Conservation (phyloP, 1,140 invertebrate species). For the Drosophila nebulosa region DNA sequence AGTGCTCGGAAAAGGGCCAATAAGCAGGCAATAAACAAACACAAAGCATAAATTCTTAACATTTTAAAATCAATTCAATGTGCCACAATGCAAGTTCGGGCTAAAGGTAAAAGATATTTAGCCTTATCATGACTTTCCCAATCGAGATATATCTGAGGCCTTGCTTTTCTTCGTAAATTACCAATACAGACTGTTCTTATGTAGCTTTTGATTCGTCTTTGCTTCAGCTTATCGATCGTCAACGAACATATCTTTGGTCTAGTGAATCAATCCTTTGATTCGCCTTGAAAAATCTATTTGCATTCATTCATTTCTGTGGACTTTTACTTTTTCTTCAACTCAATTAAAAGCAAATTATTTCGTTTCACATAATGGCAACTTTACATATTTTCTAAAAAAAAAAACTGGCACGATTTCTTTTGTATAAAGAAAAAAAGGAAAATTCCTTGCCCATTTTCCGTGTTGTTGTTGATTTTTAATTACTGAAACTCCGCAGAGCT, state of each 20-base stretch:
- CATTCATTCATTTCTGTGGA: too few relatives aligned
- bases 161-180: too few relatives aligned
- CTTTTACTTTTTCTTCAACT: neutral
- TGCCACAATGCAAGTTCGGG: too few relatives aligned
- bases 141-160: too few relatives aligned
- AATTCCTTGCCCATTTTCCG: neutral
- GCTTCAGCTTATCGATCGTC: too few relatives aligned
- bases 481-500: conserved; percentile 31
- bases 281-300: too few relatives aligned
- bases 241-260: too few relatives aligned
- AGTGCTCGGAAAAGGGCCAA: neutral
- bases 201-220: too few relatives aligned
- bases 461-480: conserved; percentile 64
- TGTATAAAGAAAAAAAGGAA: neutral
- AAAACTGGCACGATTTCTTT: neutral
- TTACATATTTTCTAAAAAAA: neutral
- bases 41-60: neutral
- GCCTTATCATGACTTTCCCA: too few relatives aligned
- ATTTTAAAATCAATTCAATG: neutral
- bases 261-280: too few relatives aligned
- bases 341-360: neutral
- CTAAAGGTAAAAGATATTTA: too few relatives aligned
- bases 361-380: neutral
- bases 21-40: neutral
- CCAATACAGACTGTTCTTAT: too few relatives aligned